phyloP scores from a whole-genome alignment of 2,113 vertebrate genomes.

The Empidonax traillii region DNA sequence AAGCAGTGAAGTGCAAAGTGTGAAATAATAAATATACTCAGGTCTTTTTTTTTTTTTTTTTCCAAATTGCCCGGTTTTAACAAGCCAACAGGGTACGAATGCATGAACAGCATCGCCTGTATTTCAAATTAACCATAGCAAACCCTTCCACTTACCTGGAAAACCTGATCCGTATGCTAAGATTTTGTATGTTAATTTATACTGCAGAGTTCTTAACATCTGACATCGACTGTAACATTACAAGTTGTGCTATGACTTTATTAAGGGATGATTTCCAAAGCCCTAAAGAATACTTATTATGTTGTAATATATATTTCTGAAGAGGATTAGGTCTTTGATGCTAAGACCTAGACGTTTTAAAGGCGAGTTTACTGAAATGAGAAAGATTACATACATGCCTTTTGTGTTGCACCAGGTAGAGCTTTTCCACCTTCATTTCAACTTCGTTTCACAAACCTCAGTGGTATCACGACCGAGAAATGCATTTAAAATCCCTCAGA shows the following conservation, averaged over 20 bases:
- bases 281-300: constrained; percentile 57
- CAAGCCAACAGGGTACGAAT: background rate
- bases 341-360: constrained; percentile 53
- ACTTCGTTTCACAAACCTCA: constrained; percentile 17
- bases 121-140: constrained; percentile 15
- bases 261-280: constrained; percentile 60
- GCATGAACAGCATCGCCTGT: background rate
- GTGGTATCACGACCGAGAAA: background rate
- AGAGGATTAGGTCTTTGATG: constrained; percentile 58
- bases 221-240: constrained; percentile 49
- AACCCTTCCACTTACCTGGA: constrained; percentile 23
- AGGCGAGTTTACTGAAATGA: constrained; percentile 60
- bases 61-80: background rate
- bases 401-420: constrained; percentile 48
- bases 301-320: constrained; percentile 63
- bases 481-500: constrained; percentile 6
- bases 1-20: background rate
- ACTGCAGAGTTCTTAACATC: constrained; percentile 46
- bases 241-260: constrained; percentile 62
- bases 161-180: background rate
- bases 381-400: constrained; percentile 47
- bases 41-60: background rate
- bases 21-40: background rate
- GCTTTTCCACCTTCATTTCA: constrained; percentile 52
- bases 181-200: constrained; percentile 61